Percentiles rank a stretch among this genome's conserved stretches.
phyloP scores from a whole-genome alignment of 2,888 invertebrate genomes.

The Anorthoa munda region DNA sequence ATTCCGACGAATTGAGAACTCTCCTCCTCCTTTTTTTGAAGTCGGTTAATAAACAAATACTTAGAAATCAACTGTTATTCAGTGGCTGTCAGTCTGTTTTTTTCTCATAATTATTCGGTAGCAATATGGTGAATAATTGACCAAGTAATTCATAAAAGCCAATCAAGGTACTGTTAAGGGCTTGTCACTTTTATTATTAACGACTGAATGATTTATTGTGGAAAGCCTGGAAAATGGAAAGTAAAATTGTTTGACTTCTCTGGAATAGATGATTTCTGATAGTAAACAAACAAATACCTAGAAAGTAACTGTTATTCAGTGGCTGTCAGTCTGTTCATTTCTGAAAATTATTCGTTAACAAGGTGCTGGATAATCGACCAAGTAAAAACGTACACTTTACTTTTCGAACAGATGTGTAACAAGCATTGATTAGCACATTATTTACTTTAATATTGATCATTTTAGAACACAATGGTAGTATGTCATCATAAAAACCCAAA shows the following conservation, averaged over 20 bases:
- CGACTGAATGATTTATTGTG: conserved; percentile 27
- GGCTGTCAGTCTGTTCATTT: no score
- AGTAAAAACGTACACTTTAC: background rate
- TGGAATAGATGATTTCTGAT: background rate
- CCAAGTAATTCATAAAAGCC: conserved; percentile 56
- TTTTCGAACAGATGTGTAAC: background rate
- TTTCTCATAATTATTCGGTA: no score
- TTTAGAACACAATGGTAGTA: background rate
- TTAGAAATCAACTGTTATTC: no score
- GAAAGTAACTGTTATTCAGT: background rate
- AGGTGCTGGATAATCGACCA: background rate
- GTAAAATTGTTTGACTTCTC: background rate
- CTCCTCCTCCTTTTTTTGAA: no score
- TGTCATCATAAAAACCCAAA: background rate
- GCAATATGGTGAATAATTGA: no score
- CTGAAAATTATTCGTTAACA: no score
- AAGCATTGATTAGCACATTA: no score
- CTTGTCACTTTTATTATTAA: conserved; percentile 28
- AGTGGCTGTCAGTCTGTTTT: no score
- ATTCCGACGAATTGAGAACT: no score
- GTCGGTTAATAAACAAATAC: no score
- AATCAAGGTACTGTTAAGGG: conserved; percentile 36
- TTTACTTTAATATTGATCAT: background rate
- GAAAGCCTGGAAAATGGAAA: conserved; percentile 3
- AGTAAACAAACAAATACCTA: background rate